Evolutionary conservation across 1,140 invertebrate species (phyloP).

Genomic region (Zaprionus camerounensis): DNA sequence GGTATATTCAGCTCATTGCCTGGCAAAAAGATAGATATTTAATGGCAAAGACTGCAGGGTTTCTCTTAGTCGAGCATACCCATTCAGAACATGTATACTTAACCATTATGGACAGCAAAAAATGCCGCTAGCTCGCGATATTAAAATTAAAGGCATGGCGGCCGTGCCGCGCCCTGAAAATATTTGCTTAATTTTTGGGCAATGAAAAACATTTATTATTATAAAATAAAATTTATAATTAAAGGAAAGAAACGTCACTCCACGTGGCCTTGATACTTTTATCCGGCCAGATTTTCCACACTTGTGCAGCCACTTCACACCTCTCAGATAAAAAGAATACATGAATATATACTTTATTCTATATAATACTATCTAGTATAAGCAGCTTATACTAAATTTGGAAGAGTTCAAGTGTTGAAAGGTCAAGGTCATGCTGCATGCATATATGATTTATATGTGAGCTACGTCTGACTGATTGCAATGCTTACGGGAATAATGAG

Average conservation of each 20-base stretch:
- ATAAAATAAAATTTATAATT: neutral
- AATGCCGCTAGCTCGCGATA: neutral
- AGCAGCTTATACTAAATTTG: neutral
- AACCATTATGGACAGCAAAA: slow-evolving; percentile 21
- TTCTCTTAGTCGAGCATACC: neutral
- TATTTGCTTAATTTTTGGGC: slow-evolving; percentile 8
- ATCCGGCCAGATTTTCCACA: neutral
- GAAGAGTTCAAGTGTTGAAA: neutral
- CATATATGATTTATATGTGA: neutral
- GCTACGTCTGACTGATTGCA: neutral
- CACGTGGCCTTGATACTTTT: neutral
- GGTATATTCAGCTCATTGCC: neutral
- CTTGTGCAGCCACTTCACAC: neutral
- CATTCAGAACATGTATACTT: neutral
- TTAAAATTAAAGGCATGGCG: slow-evolving; percentile 8
- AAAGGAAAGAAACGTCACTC: neutral
- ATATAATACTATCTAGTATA: neutral
- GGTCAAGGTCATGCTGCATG: neutral
- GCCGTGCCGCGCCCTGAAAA: neutral
- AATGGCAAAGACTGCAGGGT: neutral
- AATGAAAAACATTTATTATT: neutral
- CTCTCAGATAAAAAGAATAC: neutral
- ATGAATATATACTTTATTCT: no score
- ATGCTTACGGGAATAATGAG: neutral
- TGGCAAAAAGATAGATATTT: neutral